A percentile compares a stretch with the other conserved stretches of the same genome.
phyloP scores from a whole-genome alignment of 2,113 vertebrate genomes.

The Oreochromis spilurus region DNA sequence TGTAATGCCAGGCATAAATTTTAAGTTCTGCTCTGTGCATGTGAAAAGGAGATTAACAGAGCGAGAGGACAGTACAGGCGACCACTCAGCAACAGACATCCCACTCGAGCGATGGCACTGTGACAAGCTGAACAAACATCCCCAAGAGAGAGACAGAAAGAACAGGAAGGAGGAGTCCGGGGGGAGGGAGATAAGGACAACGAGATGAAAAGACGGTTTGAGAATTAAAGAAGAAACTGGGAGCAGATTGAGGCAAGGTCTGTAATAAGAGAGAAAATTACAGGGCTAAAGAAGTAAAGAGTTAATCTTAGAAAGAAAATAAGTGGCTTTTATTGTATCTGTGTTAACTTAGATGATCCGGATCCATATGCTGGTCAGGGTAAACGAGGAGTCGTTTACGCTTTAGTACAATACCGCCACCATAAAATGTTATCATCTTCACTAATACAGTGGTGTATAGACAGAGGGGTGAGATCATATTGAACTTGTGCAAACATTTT shows the following conservation, averaged over 20 bases:
- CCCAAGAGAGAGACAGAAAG: slow-evolving; percentile 38
- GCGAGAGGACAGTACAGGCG: slow-evolving; percentile 9
- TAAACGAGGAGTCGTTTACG: not conserved
- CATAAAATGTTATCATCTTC: not conserved
- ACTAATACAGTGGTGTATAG: not conserved
- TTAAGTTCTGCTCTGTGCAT: slow-evolving; percentile 23
- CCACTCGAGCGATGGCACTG: slow-evolving; percentile 20
- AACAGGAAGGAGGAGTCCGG: not conserved
- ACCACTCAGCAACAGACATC: slow-evolving; percentile 38
- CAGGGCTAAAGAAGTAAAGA: not conserved
- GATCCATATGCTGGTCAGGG: not conserved
- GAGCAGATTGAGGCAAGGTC: not conserved
- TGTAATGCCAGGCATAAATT: slow-evolving; percentile 4
- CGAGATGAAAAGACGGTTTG: not conserved
- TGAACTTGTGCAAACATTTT: not conserved
- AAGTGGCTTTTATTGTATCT: not conserved
- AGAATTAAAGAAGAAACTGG: not conserved
- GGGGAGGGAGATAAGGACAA: not conserved
- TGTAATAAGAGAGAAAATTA: not conserved
- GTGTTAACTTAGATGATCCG: not conserved
- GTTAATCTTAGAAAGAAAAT: not conserved
- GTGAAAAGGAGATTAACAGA: slow-evolving; percentile 45
- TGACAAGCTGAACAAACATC: slow-evolving; percentile 68
- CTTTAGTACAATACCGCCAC: not conserved
- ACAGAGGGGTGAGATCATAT: not conserved